Conservation (phyloP, 1,140 invertebrate species). For the Diorhabda sublineata region DNA sequence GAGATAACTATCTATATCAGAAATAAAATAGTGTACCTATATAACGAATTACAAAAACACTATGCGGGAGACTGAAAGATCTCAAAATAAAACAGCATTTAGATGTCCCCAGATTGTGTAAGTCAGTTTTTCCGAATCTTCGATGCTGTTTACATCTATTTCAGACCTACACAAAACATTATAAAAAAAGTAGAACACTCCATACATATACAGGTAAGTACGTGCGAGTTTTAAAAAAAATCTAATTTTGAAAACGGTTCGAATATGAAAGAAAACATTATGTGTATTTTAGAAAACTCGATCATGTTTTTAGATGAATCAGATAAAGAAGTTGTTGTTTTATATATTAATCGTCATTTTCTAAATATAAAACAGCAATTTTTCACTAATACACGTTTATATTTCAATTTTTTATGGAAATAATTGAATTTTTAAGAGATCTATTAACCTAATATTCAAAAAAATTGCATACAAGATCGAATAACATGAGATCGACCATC, state of each 20-base stretch:
- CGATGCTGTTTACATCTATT: conserved; percentile 35
- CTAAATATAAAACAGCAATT: too few species aligned
- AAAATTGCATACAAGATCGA: conserved; percentile 29
- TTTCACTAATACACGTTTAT: too few species aligned
- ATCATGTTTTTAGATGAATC: conserved; percentile 32
- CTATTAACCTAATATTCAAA: neutral
- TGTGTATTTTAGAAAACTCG: neutral
- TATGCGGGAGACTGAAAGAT: conserved; percentile 44
- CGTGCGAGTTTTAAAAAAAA: neutral
- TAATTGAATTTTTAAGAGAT: neutral
- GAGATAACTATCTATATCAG: neutral
- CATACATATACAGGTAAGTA: neutral
- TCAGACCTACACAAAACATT: neutral
- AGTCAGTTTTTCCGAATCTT: conserved; percentile 39
- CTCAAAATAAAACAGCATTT: conserved; percentile 48
- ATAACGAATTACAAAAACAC: conserved; percentile 38
- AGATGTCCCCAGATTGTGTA: conserved; percentile 45
- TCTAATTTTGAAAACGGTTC: neutral
- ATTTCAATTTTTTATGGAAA: neutral
- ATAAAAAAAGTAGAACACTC: neutral
- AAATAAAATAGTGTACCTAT: conserved; percentile 13
- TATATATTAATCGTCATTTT: neutral
- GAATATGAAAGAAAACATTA: neutral
- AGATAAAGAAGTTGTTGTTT: conserved; percentile 12
- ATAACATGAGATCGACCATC: conserved; percentile 38